A percentile compares a stretch with the other conserved stretches of the same genome.
Conservation (phyloP, 2,797 vertebrate species). For the Mormyrus hasselquistii region DNA sequence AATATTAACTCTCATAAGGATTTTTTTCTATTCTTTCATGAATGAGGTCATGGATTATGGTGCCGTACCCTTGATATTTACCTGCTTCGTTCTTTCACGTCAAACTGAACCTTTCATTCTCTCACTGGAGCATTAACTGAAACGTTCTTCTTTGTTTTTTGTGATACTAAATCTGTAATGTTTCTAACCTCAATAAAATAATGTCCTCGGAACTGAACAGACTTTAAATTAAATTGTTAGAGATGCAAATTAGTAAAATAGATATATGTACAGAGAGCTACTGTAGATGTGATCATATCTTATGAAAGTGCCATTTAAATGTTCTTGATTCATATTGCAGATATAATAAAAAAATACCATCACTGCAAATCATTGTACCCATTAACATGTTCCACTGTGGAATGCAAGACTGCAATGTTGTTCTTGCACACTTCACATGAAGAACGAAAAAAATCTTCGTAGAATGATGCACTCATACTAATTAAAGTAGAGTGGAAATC, state of each 20-base stretch:
- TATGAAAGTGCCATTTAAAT: neutral
- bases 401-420: neutral
- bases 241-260: neutral
- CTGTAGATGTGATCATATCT: neutral
- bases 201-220: neutral
- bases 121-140: neutral
- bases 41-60: conserved; percentile 68
- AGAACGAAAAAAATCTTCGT: neutral
- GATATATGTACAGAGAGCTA: neutral
- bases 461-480: neutral
- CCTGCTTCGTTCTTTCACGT: neutral
- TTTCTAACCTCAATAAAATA: neutral
- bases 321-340: conserved; percentile 1
- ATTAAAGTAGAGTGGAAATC: neutral
- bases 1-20: conserved; percentile 59
- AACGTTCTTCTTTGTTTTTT: neutral
- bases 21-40: conserved; percentile 62
- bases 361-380: neutral
- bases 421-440: neutral
- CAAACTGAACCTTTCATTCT: neutral
- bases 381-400: neutral
- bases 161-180: neutral
- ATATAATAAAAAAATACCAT: neutral
- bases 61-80: conserved; percentile 50
- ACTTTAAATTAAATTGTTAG: neutral